Conservation (phyloP, 2,113 vertebrate species). For the Ictidomys tridecemlineatus region DNA sequence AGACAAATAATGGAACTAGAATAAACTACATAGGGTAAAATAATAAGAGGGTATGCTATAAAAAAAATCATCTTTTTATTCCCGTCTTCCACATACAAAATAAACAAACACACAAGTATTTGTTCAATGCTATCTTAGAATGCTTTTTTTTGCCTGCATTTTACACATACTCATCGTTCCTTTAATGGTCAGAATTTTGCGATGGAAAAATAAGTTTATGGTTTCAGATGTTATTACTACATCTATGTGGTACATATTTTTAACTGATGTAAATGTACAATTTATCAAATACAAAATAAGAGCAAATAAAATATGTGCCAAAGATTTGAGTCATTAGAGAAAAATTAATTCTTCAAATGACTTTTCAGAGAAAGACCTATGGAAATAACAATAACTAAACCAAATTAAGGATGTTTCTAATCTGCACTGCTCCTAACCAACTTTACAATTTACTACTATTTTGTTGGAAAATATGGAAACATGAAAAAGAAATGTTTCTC, state of each 20-base stretch:
- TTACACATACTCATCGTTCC: not conserved
- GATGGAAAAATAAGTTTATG: slow-evolving; percentile 10
- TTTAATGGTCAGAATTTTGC: not conserved
- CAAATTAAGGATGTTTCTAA: not conserved
- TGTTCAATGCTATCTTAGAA: slow-evolving; percentile 30
- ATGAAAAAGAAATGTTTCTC: slow-evolving; percentile 17
- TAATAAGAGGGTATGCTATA: not conserved
- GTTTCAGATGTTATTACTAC: not conserved
- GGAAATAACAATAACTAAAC: slow-evolving; percentile 13
- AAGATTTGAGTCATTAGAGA: not conserved
- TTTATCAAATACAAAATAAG: slow-evolving; percentile 49
- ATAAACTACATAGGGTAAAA: not conserved
- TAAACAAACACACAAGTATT: not conserved
- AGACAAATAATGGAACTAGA: not conserved
- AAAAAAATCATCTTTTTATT: slow-evolving; percentile 19
- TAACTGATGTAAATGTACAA: slow-evolving; percentile 27
- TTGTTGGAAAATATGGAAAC: slow-evolving; percentile 32
- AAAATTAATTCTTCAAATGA: slow-evolving; percentile 53
- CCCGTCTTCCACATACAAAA: not conserved
- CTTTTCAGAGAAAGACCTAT: not conserved
- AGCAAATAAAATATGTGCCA: slow-evolving; percentile 15
- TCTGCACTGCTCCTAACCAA: not conserved
- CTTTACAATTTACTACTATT: not conserved
- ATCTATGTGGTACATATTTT: not conserved
- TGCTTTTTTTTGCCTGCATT: not conserved